Percentiles rank a stretch among this genome's conserved stretches.
phyloP scores from a whole-genome alignment of 2,888 invertebrate species.

The Steromphala cineraria region DNA sequence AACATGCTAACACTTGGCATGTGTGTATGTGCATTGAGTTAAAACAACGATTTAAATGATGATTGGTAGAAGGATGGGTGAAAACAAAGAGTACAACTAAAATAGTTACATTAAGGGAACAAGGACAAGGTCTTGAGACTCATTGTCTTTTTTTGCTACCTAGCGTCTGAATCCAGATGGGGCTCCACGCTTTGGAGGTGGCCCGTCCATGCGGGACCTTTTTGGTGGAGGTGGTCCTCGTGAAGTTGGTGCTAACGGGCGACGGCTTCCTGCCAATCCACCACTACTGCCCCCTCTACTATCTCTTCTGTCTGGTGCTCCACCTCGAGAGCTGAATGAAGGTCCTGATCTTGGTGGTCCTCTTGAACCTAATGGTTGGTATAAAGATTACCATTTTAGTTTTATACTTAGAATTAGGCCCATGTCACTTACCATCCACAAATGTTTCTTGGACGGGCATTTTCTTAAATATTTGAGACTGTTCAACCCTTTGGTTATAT shows the following conservation, averaged over 20 bases:
- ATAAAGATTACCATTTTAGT: not conserved
- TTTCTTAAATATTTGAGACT: too few relatives aligned
- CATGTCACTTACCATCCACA: not conserved
- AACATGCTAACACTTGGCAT: not conserved
- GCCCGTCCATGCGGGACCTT: constrained; percentile 55
- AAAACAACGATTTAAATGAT: not conserved
- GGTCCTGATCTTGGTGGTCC: constrained; percentile 25
- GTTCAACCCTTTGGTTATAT: too few relatives aligned
- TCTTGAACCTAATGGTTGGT: constrained; percentile 34
- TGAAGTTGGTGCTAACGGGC: constrained; percentile 51
- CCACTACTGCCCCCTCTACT: not conserved
- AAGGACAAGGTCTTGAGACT: not conserved
- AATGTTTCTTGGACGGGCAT: too few relatives aligned
- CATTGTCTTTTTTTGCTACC: not conserved
- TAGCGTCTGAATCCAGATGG: constrained; percentile 37
- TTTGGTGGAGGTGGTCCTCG: constrained; percentile 56
- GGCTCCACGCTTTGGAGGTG: constrained; percentile 30
- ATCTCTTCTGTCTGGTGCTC: not conserved
- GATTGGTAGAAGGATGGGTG: not conserved
- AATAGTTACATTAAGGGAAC: not conserved
- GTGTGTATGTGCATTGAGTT: not conserved
- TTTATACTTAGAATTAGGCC: not conserved
- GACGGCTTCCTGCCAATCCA: constrained; percentile 27
- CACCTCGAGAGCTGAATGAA: constrained; percentile 13
- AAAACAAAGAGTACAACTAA: not conserved